Evolutionary conservation across 2,113 vertebrate genomes (phyloP).

Genomic region (Halcyon malimbica): DNA sequence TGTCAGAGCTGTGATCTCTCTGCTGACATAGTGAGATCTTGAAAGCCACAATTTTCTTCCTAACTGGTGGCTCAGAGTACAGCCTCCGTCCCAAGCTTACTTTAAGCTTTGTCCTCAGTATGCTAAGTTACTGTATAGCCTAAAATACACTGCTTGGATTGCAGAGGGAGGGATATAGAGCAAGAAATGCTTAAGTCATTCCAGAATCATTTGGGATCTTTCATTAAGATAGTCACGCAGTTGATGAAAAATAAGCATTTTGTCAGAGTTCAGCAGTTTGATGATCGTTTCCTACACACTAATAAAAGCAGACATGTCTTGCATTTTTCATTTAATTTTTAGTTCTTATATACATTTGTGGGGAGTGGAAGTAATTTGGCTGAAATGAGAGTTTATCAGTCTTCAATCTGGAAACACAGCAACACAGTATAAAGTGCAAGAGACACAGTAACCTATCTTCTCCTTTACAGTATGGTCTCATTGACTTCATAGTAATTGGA

Average conservation of each 20-base stretch:
- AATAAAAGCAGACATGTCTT: constrained; percentile 35
- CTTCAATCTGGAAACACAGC: constrained; percentile 19
- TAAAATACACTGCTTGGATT: constrained; percentile 29
- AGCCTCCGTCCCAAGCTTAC: constrained; percentile 67
- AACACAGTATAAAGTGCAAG: constrained; percentile 34
- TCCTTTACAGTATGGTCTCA: neutral
- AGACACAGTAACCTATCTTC: neutral
- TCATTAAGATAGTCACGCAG: neutral
- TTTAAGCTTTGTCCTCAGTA: constrained; percentile 68
- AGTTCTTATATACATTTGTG: constrained; percentile 11
- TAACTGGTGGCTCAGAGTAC: constrained; percentile 71
- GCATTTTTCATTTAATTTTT: constrained; percentile 61
- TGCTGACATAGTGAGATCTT: constrained; percentile 41
- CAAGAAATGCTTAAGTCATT: constrained; percentile 5
- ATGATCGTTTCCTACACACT: neutral
- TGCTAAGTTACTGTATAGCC: constrained; percentile 40
- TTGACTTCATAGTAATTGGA: neutral
- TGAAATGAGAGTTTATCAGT: constrained; percentile 15
- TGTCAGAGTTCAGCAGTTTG: constrained; percentile 45
- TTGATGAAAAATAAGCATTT: constrained; percentile 56
- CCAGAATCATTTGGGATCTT: neutral
- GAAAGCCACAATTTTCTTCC: constrained; percentile 73
- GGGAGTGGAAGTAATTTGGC: constrained; percentile 47
- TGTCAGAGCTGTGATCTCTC: constrained; percentile 32
- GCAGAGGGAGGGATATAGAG: neutral